Percentiles rank a stretch among this genome's conserved stretches.
Conservation (phyloP, 2,797 vertebrate genomes). For the Tolypeutes matacus region DNA sequence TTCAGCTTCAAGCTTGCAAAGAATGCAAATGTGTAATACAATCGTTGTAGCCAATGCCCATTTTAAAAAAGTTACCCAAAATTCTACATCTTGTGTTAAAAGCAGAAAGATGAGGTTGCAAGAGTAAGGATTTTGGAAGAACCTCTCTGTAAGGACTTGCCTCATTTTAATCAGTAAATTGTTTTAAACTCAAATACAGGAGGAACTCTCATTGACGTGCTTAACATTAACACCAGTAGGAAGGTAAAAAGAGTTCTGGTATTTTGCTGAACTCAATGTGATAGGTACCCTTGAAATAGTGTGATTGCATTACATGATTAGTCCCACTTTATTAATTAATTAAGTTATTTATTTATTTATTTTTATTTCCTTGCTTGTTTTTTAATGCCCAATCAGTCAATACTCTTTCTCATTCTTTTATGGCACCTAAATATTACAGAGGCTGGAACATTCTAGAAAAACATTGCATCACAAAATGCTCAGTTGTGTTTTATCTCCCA, state of each 20-base stretch:
- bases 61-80: constrained; percentile 59
- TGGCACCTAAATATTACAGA: constrained; percentile 66
- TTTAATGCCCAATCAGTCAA: constrained; percentile 69
- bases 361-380: constrained; percentile 76
- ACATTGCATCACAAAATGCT: constrained; percentile 63
- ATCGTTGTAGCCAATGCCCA: background rate
- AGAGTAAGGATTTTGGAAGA: constrained; percentile 4
- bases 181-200: constrained; percentile 15
- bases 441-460: constrained; percentile 75
- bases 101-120: background rate
- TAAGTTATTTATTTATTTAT: constrained; percentile 11
- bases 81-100: background rate
- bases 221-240: background rate
- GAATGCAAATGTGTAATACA: constrained; percentile 54
- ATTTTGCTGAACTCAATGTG: constrained; percentile 38
- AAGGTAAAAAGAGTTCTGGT: background rate
- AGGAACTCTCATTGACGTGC: background rate
- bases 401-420: constrained; percentile 25
- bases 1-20: background rate
- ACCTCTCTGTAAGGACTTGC: background rate
- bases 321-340: background rate
- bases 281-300: constrained; percentile 32
- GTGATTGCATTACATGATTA: constrained; percentile 29
- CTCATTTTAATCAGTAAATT: constrained; percentile 71
- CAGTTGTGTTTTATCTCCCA: constrained; percentile 67